These are phyloP conservation scores for Cacatua alba DNA, from an alignment of 2,113 vertebrate genomes.

Conservation along the genomic window DNA sequence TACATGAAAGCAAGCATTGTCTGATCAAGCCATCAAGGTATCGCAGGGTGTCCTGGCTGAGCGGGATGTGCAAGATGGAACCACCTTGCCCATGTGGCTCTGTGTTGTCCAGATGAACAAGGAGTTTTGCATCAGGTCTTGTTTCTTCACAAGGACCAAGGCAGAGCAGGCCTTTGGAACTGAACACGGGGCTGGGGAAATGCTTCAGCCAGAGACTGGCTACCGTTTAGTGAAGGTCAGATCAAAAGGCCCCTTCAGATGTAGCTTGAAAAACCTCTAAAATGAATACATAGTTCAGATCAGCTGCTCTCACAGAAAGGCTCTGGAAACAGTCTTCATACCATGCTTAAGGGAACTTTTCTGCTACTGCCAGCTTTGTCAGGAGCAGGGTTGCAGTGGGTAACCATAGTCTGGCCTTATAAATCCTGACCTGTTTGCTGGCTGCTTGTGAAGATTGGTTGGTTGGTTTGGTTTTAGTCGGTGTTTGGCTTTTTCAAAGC, in stretches of 20 bases:
- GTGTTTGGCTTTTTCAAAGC: not conserved
- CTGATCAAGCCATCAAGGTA: fast-evolving
- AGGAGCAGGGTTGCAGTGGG: not conserved
- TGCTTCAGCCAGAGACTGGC: not conserved
- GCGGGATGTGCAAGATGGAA: not conserved
- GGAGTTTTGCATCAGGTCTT: not conserved
- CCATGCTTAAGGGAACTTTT: not conserved
- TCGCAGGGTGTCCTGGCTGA: not conserved
- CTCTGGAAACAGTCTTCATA: not conserved
- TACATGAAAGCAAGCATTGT: not conserved
- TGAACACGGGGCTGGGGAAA: not conserved
- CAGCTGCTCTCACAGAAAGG: not conserved
- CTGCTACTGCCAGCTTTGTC: not conserved
- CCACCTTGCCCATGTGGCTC: not conserved
- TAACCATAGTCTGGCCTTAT: not conserved
- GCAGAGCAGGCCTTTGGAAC: not conserved
- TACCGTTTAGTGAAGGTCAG: not conserved
- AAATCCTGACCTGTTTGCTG: not conserved
- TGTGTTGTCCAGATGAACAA: not conserved
- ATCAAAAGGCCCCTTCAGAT: not conserved
- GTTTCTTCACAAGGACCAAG: not conserved
- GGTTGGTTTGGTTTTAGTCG: not conserved
- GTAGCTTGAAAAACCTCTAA: not conserved
- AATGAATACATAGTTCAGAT: not conserved
- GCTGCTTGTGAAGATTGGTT: not conserved